Evolutionary conservation across 30 jellyfish, hydroid and myxozoan genomes (phyloP).

Genomic region (Catostylus mosaicus): DNA sequence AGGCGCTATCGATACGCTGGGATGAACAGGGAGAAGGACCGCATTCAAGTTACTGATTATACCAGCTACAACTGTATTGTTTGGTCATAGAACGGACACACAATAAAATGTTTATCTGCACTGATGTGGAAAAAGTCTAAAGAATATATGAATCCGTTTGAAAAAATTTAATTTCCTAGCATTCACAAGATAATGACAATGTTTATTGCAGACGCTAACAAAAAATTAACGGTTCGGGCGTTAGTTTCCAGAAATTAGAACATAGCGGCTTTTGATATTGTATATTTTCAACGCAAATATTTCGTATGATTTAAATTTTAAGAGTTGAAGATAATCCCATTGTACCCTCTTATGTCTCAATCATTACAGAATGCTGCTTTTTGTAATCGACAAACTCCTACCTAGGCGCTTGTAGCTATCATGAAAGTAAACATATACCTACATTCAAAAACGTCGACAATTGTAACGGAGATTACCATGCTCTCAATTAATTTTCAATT

Average conservation of each 20-base stretch:
- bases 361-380: too few species aligned
- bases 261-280: too few species aligned
- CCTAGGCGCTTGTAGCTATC: too few species aligned
- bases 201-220: not conserved
- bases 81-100: constrained; percentile 38
- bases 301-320: too few species aligned
- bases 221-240: not conserved
- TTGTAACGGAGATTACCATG: too few species aligned
- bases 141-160: constrained; percentile 32
- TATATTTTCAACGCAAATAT: too few species aligned
- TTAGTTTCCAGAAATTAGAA: too few species aligned
- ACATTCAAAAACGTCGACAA: too few species aligned
- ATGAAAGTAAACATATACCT: too few species aligned
- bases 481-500: not conserved
- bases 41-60: constrained; percentile 64
- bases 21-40: constrained; percentile 61
- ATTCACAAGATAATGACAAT: not conserved
- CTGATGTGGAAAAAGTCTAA: constrained; percentile 66
- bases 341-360: too few species aligned
- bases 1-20: constrained; percentile 67
- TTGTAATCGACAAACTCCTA: too few species aligned
- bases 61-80: constrained; percentile 69
- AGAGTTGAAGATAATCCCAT: too few species aligned
- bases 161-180: constrained; percentile 1
- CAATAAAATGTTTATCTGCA: constrained; percentile 63